Evolutionary conservation across 2,888 invertebrate species (phyloP), one percentile per base, ranked within the genome.

Genomic region (Flexamia atlantica): DNA sequence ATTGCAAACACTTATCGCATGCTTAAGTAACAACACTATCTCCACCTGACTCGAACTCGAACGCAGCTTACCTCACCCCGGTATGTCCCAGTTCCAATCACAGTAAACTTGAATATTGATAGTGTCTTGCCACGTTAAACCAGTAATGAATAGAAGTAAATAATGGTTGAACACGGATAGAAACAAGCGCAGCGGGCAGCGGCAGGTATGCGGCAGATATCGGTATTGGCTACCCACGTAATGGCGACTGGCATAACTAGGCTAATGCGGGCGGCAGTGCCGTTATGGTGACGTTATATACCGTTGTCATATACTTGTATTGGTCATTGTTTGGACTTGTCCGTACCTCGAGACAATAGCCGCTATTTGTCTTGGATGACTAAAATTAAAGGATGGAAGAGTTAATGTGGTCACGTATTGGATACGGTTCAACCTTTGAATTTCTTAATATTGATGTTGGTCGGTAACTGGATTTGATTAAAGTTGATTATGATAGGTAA

Each of bases 221-320:
- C 30, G 28, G 30, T 30, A 64, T 5, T 14, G 28, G 0, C 64
- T 57, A 23, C 57, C 57, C 57, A 57, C 57, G 20, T 14, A n/a
- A 3, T 50, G 50, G 14, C n/a, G n/a, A 25, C 23, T 9, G 28
- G 64, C 64, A 64, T 64, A 64, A 14, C 64, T 64, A 64, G 64
- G 64, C 64, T 64, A 64, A 64, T 64, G 64, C 20, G n/a, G n/a
- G 50, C 50, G 23, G 28, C 14, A 23, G 64, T 28, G 28, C 64
- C 64, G 64, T 64, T 64, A 64, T 20, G 53, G 12, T 4, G 12
- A 46, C 46, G 14, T 36, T 36, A 46, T 46, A 46, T 17, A 17
- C 57, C 25, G 57, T 57, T 23, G 23, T 57, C 20, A 20, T 57
- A 57, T n/a, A 14, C 7, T 36, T 46, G 46, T 23, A 57, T 57